Percentiles rank a stretch among this genome's conserved stretches.
Evolutionary conservation across 2,113 vertebrate species (phyloP).

Genomic region (Oceanodroma tethys): DNA sequence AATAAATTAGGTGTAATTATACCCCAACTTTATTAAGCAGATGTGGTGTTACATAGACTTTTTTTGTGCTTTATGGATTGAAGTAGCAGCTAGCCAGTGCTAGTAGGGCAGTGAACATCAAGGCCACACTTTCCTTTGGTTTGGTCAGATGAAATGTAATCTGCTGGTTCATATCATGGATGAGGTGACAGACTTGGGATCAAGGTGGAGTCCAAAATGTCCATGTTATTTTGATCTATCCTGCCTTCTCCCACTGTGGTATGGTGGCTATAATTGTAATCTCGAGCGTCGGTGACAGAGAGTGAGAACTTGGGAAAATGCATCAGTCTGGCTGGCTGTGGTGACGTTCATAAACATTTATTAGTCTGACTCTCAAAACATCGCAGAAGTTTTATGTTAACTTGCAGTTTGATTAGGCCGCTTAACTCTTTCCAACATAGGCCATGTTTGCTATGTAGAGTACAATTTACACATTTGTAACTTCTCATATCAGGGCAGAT

Average conservation of each 20-base stretch:
- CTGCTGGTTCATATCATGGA: not conserved
- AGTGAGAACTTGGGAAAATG: not conserved
- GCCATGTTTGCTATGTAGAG: not conserved
- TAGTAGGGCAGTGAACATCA: not conserved
- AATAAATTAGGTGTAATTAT: not conserved
- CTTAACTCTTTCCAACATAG: not conserved
- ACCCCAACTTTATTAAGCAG: not conserved
- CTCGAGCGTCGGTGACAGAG: not conserved
- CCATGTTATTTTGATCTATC: not conserved
- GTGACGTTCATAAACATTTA: not conserved
- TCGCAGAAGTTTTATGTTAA: not conserved
- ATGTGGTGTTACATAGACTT: not conserved
- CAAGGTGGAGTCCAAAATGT: not conserved
- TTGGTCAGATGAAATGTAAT: not conserved
- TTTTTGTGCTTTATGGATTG: not conserved
- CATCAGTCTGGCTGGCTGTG: not conserved
- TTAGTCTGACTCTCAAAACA: not conserved
- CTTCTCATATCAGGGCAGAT: not conserved
- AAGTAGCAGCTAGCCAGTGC: not conserved
- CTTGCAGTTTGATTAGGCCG: not conserved
- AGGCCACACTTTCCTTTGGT: not conserved
- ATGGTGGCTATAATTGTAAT: not conserved
- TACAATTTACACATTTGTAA: not conserved
- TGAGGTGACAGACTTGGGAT: not conserved
- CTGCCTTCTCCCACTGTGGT: not conserved